A percentile compares a stretch with the other conserved stretches of the same genome.
These are phyloP conservation scores for Darevskia nairensis DNA, from an alignment of 2,797 vertebrate genomes.

Conservation along the genomic window DNA sequence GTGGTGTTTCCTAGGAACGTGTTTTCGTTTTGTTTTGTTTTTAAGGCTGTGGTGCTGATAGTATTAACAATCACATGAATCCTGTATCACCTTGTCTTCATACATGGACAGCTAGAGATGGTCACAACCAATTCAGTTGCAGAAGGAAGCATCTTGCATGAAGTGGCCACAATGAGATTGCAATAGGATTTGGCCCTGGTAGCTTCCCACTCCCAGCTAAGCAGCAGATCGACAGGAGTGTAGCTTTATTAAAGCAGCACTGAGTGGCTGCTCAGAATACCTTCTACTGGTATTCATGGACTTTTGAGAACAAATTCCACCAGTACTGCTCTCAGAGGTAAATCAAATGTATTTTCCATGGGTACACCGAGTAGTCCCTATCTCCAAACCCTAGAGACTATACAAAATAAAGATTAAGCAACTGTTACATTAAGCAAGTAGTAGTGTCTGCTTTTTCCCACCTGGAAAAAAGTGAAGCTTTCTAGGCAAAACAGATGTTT, in stretches of 20 bases:
- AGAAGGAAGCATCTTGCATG: neutral
- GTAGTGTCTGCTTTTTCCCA: neutral
- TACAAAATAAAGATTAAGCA: neutral
- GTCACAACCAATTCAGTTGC: neutral
- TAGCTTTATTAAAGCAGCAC: neutral
- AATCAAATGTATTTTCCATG: neutral
- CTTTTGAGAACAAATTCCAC: neutral
- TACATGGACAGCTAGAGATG: neutral
- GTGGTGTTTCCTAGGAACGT: neutral
- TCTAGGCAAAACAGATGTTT: conserved; percentile 27
- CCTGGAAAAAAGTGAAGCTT: neutral
- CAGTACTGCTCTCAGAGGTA: neutral
- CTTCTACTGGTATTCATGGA: neutral
- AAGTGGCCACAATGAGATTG: neutral
- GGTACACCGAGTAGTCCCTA: neutral
- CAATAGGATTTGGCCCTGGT: neutral
- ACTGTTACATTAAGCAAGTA: neutral
- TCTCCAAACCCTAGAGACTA: neutral
- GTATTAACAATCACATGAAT: neutral
- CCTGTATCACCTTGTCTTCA: neutral
- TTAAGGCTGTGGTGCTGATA: neutral
- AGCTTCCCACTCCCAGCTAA: neutral
- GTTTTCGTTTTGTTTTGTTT: no score
- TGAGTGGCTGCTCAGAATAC: neutral
- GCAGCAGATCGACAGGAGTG: neutral